phyloP scores from a whole-genome alignment of 2,888 invertebrate species.

The Gerris lacustris region DNA sequence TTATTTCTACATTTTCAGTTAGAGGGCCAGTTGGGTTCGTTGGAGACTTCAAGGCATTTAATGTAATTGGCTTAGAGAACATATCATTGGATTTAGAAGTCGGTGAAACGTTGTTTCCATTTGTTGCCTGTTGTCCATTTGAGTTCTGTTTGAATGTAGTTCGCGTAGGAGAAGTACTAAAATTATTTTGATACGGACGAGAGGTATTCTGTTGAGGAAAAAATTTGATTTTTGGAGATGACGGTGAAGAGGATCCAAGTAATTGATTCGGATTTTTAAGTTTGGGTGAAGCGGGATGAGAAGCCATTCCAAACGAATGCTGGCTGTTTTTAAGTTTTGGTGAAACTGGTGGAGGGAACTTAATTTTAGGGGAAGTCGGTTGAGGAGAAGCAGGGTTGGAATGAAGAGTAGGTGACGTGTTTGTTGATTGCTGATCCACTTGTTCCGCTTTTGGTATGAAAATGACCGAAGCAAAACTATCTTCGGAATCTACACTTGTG shows the following conservation, averaged over 20 bases:
- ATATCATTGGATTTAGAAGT: background rate
- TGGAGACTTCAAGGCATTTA: background rate
- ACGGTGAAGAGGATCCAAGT: constrained; percentile 56
- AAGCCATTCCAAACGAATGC: constrained; percentile 29
- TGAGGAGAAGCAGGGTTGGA: constrained; percentile 33
- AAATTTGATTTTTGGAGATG: constrained; percentile 60
- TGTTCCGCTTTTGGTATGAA: constrained; percentile 74
- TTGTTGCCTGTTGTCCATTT: constrained; percentile 13
- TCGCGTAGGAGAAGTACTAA: constrained; percentile 26
- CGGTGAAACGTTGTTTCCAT: background rate
- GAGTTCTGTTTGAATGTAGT: constrained; percentile 24
- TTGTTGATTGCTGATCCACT: constrained; percentile 35
- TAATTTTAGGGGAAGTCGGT: constrained; percentile 31
- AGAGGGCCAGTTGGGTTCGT: background rate
- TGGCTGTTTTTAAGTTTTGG: constrained; percentile 30
- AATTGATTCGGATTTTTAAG: constrained; percentile 29
- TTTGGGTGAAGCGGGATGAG: constrained; percentile 32
- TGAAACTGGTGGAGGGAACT: constrained; percentile 29
- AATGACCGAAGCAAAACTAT: constrained; percentile 85
- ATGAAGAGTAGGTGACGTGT: constrained; percentile 44
- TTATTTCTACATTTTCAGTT: background rate
- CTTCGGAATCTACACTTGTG: constrained; percentile 86
- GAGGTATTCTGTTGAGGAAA: constrained; percentile 55
- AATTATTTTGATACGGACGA: constrained; percentile 36
- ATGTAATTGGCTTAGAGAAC: background rate